Evolutionary conservation across 2,113 vertebrate species (phyloP).

Genomic region (Anas platyrhynchos): DNA sequence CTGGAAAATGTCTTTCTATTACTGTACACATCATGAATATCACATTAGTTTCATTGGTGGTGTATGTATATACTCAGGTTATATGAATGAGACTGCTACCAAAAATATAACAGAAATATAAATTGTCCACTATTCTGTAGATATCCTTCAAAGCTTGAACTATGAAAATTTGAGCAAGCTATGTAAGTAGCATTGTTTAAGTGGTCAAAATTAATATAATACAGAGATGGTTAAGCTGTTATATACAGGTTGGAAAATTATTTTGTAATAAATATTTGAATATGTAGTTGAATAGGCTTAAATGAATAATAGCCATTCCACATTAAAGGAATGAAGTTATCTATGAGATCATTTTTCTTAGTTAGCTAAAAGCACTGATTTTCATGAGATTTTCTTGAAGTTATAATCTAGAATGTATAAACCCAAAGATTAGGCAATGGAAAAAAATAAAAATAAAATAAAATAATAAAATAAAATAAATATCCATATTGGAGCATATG

Average conservation of each 20-base stretch:
- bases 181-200: neutral
- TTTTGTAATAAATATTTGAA: neutral
- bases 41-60: neutral
- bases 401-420: neutral
- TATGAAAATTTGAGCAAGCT: neutral
- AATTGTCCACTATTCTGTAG: neutral
- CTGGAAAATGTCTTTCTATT: neutral
- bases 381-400: neutral
- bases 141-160: neutral
- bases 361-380: neutral
- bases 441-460: neutral
- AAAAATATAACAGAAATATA: neutral
- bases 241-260: neutral
- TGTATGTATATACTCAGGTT: fast-evolving
- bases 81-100: neutral
- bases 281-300: neutral
- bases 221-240: neutral
- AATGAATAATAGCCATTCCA: neutral
- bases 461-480: neutral
- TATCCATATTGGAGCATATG: neutral
- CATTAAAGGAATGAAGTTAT: neutral
- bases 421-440: neutral
- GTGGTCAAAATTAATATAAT: neutral
- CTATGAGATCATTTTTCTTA: neutral
- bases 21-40: neutral